phyloP scores from a whole-genome alignment of 2,888 invertebrate genomes.

The Nomada hirtipes region DNA sequence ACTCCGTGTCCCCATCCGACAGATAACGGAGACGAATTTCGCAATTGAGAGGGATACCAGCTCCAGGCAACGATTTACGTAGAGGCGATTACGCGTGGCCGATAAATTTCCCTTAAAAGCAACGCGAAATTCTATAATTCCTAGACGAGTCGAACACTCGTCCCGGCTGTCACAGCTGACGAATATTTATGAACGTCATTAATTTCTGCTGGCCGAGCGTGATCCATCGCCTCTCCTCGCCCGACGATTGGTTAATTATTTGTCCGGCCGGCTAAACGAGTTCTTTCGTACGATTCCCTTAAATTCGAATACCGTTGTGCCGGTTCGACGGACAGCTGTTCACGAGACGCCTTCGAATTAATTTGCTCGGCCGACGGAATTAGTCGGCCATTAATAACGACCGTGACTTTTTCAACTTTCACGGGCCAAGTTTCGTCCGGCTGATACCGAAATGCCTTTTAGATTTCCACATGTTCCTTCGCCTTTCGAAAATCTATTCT shows the following conservation, averaged over 20 bases:
- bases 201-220: slow-evolving; percentile 43
- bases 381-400: slow-evolving; percentile 43
- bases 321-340: slow-evolving; percentile 13
- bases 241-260: slow-evolving; percentile 62
- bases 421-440: neutral
- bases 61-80: slow-evolving; percentile 51
- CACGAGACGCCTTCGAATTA: slow-evolving; percentile 29
- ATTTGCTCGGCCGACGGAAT: slow-evolving; percentile 34
- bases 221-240: slow-evolving; percentile 54
- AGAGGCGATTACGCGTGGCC: slow-evolving; percentile 47
- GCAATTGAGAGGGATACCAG: slow-evolving; percentile 1
- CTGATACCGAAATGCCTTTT: neutral
- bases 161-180: slow-evolving; percentile 33
- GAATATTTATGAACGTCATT: slow-evolving; percentile 61
- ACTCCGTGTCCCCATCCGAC: neutral
- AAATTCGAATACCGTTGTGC: slow-evolving; percentile 1
- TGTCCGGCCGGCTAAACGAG: slow-evolving; percentile 41
- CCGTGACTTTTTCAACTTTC: slow-evolving; percentile 24
- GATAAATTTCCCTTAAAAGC: slow-evolving; percentile 66
- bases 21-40: slow-evolving; percentile 55
- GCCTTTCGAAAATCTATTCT: neutral
- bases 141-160: slow-evolving; percentile 40
- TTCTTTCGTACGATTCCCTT: slow-evolving; percentile 10
- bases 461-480: neutral
- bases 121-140: slow-evolving; percentile 44